A percentile compares a stretch with the other conserved stretches of the same genome.
Conservation (phyloP, 2,113 vertebrate genomes). For the Campylomormyrus numenius region DNA sequence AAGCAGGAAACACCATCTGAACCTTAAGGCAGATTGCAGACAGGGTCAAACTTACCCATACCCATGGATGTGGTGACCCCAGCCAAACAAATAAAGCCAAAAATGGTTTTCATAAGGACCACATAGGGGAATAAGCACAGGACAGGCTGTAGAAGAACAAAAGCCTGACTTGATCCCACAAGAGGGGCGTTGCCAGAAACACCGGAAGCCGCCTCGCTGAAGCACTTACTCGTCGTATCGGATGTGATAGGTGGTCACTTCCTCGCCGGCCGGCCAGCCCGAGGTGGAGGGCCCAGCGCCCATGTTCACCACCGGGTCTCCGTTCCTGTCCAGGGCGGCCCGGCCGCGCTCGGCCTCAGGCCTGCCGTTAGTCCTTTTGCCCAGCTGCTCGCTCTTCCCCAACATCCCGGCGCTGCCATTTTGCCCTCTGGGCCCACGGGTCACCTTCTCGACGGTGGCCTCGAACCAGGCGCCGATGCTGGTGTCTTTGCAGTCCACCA, state of each 20-base stretch:
- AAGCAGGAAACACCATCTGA: background rate
- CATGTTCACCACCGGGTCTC: slow-evolving; percentile 68
- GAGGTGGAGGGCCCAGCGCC: slow-evolving; percentile 80
- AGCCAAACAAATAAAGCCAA: background rate
- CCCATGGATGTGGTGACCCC: background rate
- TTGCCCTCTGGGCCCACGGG: slow-evolving; percentile 70
- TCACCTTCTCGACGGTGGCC: slow-evolving; percentile 83
- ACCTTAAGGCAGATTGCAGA: background rate
- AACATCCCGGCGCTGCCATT: slow-evolving; percentile 65
- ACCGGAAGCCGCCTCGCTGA: background rate
- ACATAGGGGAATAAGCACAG: background rate
- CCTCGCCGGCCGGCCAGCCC: slow-evolving; percentile 65
- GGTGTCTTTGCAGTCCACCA: slow-evolving; percentile 92
- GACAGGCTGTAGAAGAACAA: background rate
- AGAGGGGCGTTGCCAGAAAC: background rate
- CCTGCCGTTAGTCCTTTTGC: slow-evolving; percentile 88
- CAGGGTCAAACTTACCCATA: background rate
- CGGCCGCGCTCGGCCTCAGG: slow-evolving; percentile 51
- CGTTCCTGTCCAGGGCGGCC: slow-evolving; percentile 68
- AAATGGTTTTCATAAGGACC: background rate
- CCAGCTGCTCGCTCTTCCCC: slow-evolving; percentile 71
- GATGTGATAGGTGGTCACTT: slow-evolving; percentile 88
- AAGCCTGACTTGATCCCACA: background rate
- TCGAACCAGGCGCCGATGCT: slow-evolving; percentile 95
- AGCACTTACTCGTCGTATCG: slow-evolving; percentile 97